These are phyloP conservation scores for Tragelaphus scriptus DNA, from an alignment of 2,113 vertebrate genomes.

Conservation along the genomic window DNA sequence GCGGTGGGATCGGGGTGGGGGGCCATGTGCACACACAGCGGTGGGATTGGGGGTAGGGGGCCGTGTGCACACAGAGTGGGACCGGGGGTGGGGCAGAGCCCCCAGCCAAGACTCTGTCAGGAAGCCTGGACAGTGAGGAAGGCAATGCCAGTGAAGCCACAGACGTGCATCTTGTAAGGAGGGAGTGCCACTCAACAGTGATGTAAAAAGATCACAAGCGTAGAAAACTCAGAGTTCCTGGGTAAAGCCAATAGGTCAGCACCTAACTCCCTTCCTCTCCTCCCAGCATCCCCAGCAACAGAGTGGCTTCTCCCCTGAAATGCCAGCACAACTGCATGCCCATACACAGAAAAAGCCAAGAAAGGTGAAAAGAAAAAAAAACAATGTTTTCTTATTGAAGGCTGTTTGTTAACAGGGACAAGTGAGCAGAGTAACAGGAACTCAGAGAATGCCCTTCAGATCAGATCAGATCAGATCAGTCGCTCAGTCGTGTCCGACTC, in stretches of 20 bases:
- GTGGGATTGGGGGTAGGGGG: too few relatives aligned
- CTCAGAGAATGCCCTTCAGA: background rate
- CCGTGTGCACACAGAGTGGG: background rate
- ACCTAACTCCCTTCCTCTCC: background rate
- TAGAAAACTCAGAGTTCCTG: background rate
- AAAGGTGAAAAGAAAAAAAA: background rate
- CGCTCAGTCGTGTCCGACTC: too few relatives aligned
- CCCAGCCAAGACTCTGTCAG: background rate
- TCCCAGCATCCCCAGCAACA: background rate
- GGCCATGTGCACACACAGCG: rapidly evolving
- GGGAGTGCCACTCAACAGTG: background rate
- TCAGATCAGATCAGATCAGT: too few relatives aligned
- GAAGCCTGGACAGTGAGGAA: background rate
- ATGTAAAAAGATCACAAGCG: rapidly evolving
- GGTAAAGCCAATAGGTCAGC: background rate
- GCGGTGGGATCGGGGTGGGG: background rate
- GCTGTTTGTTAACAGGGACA: background rate
- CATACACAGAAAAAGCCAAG: background rate
- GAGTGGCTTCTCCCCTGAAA: background rate
- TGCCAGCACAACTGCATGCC: background rate
- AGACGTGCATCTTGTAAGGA: background rate
- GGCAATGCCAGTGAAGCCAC: background rate
- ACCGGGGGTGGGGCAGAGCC: background rate
- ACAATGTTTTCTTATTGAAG: background rate
- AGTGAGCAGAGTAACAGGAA: background rate